A percentile compares a stretch with the other conserved stretches of the same genome.
Evolutionary conservation across 2,888 invertebrate genomes (phyloP).

Genomic region (Choreutis nemorana): DNA sequence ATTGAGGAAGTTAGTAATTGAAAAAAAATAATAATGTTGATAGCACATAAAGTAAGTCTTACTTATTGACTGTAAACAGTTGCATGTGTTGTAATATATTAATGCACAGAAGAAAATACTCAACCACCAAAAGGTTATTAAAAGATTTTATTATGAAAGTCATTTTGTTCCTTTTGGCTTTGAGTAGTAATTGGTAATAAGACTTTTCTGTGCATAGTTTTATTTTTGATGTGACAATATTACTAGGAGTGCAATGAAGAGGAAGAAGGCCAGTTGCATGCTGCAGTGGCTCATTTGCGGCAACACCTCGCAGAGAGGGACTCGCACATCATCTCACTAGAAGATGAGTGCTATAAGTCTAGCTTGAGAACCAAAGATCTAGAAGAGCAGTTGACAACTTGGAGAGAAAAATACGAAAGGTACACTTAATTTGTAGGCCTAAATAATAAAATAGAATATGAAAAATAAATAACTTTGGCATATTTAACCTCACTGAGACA

Average conservation of each 20-base stretch:
- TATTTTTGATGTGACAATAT: neutral
- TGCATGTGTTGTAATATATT: too few species aligned
- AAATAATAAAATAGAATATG: too few species aligned
- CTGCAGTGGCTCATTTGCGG: conserved; percentile 87
- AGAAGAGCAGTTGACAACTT: conserved; percentile 83
- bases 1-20: too few species aligned
- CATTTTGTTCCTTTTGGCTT: conserved; percentile 35
- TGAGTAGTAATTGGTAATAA: conserved; percentile 25
- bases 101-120: too few species aligned
- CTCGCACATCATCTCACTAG: conserved; percentile 84
- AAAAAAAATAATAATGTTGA: too few species aligned
- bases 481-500: too few species aligned
- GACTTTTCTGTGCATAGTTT: conserved; percentile 1
- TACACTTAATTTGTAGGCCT: too few species aligned
- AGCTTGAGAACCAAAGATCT: conserved; percentile 80
- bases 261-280: conserved; percentile 74
- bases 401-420: conserved; percentile 95
- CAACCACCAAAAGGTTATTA: too few species aligned
- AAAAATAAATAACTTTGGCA: too few species aligned
- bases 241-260: conserved; percentile 48
- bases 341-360: conserved; percentile 84
- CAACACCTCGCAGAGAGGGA: conserved; percentile 84
- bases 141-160: too few species aligned
- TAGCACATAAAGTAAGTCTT: too few species aligned
- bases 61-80: too few species aligned